Base-by-base conservation (phyloP, 2,113 vertebrate genomes). In the Dipodomys stephensi region DNA sequence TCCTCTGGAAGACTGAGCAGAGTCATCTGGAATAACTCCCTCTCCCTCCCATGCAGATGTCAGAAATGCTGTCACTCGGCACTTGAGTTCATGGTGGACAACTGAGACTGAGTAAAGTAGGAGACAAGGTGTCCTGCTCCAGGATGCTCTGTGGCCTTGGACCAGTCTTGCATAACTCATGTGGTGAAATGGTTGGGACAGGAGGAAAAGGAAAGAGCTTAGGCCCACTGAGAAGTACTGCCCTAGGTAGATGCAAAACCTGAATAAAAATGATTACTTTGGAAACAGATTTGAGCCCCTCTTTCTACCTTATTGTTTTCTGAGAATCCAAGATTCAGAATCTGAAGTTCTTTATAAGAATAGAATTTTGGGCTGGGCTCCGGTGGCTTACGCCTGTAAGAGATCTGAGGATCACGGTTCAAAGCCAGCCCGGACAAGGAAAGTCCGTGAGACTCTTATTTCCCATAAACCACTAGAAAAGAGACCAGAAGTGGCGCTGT, bases 1-100 rank as follows among this genome's bases (percentile, higher is more conserved):
- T 1, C 13, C 1, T 32, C 25, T 44, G 20, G n/a, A 30, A 53
- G 62, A 82, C 82, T 72, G 49, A 5, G 27, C 28, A 20, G 71
- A 69, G n/a, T 1, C 13, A 0, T 32, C 25, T 44, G 20, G n/a
- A 30, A 53, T 53, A 82, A 3, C 27, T n/a, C 23, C 39, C 0
- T 10, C 20, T 4, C 12, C 49, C 10, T 49, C 49, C 46, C 1
- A 0, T 1, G 20, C 23, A 25, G n/a, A 18, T 13, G 28, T 74
- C 4, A 16, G 23, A 69, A 79, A 62, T 8, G 0, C 3, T 32
- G 3, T 13, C 4, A 4, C 20, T 67, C 25, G 16, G 39, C 62
- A 4, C 4, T 0, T 10, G 7, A 13, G 4, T 72, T 25, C 53
- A 27, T 27, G 2, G 30, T 0, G 10, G 6, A 7, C 22, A 39